Base-by-base conservation (phyloP, 2,888 invertebrate species). In the Agriopis leucophaearia region DNA sequence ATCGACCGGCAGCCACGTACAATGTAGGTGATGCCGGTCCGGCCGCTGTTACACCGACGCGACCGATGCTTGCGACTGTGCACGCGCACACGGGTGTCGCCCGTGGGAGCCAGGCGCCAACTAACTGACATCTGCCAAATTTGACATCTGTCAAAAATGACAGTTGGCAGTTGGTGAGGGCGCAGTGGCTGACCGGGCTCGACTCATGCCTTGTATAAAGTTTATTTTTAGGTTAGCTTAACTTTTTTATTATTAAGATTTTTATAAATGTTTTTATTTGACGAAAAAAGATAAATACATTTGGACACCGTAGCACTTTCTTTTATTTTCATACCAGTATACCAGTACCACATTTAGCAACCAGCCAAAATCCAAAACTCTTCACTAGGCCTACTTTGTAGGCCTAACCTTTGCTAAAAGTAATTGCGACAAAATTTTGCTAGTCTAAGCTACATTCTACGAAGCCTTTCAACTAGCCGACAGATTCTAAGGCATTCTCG, bases 201-300 rank as follows among this genome's bases (percentile, higher is more conserved):
- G 83, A 87, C 88, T 88, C 90, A 88, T 88, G 88, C 87, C 83
- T 89, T 93, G 93, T 93, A 94, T 88, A 94, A 93, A 93, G 93
- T 91, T 88, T 89, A 88, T 83, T 77, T 77, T 92, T 91, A 90
- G 89, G 76, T 81, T 93, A 93, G 92, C 81, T 85, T 94, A 92
- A 87, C 55, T 64, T 69, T 27, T 90, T 87, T 78, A 79, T 78
- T 86, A 78, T 88, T 89, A 89, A 87, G 83, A n/a, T 27, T 87
- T 89, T 87, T 88, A 88, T 74, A 70, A 64, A 86, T 87, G 85
- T 93, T 91, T 88, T 88, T 87, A 88, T 88, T 85, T 69, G 64
- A 82, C 82, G 87, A 90, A 92, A 91, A 92, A 80, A 71, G 71
- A 83, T 94, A 94, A 94, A 94, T 94, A 94, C 94, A 94, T 94